Conservation (phyloP, 1,140 invertebrate genomes). For the Rhagoletis pomonella region DNA sequence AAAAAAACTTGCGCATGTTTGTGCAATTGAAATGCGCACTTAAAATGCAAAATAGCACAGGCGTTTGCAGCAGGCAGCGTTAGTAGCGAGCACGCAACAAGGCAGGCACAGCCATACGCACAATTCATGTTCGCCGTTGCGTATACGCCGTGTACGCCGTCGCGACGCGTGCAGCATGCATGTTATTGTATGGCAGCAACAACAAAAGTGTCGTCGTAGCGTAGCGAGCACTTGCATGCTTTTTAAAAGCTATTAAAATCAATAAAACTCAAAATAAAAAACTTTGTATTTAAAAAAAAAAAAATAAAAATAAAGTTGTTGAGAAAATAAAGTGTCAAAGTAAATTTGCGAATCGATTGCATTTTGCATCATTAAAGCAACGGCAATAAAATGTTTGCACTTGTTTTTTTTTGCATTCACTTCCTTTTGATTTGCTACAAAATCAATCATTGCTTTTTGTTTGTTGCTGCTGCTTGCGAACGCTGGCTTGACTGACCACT, state of each 20-base stretch:
- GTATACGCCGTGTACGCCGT: conserved; percentile 1
- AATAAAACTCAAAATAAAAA: neutral
- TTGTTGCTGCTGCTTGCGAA: neutral
- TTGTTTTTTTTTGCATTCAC: neutral
- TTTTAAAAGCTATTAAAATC: neutral
- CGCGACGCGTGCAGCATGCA: neutral
- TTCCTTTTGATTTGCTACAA: conserved; percentile 3
- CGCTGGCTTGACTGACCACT: neutral
- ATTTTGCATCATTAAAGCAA: neutral
- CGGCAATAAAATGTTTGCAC: conserved; percentile 8
- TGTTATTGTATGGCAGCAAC: neutral
- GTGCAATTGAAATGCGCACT: conserved; percentile 14
- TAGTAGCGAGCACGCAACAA: too few relatives aligned
- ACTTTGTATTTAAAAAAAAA: too few relatives aligned
- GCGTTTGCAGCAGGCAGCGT: neutral
- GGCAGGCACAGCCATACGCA: neutral
- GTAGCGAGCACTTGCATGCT: neutral
- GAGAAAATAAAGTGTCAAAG: neutral
- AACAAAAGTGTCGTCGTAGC: neutral
- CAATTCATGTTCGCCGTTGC: neutral
- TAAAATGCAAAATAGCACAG: conserved; percentile 15
- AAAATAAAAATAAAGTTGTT: neutral
- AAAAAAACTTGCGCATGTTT: neutral
- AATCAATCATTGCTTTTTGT: neutral
- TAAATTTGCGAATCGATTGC: neutral